phyloP scores from a whole-genome alignment of 2,888 invertebrate species.

The Drosophila yooni region DNA sequence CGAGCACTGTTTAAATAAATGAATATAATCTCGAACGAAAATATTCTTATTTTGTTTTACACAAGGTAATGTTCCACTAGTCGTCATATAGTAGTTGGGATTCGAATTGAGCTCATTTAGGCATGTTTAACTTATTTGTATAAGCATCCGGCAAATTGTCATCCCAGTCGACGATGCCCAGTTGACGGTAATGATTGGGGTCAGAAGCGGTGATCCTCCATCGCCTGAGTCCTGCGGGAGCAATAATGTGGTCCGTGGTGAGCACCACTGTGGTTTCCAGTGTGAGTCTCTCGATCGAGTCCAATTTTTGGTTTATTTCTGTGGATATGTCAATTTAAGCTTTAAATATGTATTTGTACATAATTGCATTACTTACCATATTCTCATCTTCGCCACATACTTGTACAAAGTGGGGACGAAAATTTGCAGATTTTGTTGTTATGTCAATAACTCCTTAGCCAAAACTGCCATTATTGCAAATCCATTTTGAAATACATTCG shows the following conservation, averaged over 20 bases:
- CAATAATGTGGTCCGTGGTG: too few relatives aligned
- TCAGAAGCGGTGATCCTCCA: too few relatives aligned
- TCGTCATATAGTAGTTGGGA: neutral
- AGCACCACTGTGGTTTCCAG: too few relatives aligned
- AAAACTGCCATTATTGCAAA: neutral
- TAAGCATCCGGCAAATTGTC: too few relatives aligned
- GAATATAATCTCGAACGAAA: neutral
- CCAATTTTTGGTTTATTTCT: neutral
- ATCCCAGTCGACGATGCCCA: conserved; percentile 92
- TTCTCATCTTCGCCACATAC: neutral
- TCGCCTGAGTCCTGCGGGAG: too few relatives aligned
- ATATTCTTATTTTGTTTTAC: too few relatives aligned
- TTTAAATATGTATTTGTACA: neutral
- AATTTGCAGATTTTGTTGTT: neutral
- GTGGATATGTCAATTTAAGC: neutral
- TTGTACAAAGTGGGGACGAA: neutral
- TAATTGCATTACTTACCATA: neutral
- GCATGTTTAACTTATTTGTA: too few relatives aligned
- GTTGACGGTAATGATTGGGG: conserved; percentile 43
- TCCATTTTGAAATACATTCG: too few relatives aligned
- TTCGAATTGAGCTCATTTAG: too few relatives aligned
- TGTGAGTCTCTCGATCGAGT: too few relatives aligned
- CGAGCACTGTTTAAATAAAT: neutral
- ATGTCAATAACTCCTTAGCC: neutral
- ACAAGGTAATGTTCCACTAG: neutral